Conservation (phyloP, 2,888 invertebrate species). For the Sycophila texana region DNA sequence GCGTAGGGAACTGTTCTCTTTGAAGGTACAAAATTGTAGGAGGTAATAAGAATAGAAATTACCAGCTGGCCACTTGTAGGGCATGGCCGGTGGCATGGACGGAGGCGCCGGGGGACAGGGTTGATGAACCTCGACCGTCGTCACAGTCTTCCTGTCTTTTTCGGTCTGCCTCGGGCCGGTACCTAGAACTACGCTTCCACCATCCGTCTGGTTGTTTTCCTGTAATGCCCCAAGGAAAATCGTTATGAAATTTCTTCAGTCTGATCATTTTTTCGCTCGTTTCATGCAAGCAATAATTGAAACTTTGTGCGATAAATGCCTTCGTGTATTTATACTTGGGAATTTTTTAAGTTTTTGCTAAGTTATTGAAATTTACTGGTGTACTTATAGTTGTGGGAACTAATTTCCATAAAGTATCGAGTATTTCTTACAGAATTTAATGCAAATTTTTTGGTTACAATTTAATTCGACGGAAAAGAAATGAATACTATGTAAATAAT, state of each 20-base stretch:
- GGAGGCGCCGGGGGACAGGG: slow-evolving; percentile 72
- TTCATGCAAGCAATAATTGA: background rate
- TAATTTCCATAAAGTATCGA: too few species aligned
- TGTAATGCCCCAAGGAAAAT: slow-evolving; percentile 46
- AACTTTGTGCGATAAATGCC: background rate
- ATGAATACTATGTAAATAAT: too few species aligned
- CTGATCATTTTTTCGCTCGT: background rate
- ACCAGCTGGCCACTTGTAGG: slow-evolving; percentile 73
- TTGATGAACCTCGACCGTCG: slow-evolving; percentile 86
- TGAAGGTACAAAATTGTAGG: too few species aligned
- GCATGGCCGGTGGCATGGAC: slow-evolving; percentile 69
- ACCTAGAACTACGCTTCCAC: slow-evolving; percentile 48
- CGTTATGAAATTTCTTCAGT: too few species aligned
- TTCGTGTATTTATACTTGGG: too few species aligned
- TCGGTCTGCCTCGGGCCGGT: slow-evolving; percentile 58
- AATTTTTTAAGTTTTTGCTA: too few species aligned
- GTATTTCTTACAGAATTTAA: too few species aligned
- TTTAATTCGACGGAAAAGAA: too few species aligned
- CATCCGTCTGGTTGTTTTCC: slow-evolving; percentile 66
- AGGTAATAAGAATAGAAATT: slow-evolving; percentile 6
- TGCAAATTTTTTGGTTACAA: too few species aligned
- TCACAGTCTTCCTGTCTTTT: slow-evolving; percentile 77
- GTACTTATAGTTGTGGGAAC: too few species aligned
- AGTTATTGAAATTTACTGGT: too few species aligned
- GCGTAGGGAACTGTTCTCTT: too few species aligned